These are phyloP conservation scores for Argyra leucocephala DNA, from an alignment of 2,888 invertebrate species.

Conservation along the genomic window DNA sequence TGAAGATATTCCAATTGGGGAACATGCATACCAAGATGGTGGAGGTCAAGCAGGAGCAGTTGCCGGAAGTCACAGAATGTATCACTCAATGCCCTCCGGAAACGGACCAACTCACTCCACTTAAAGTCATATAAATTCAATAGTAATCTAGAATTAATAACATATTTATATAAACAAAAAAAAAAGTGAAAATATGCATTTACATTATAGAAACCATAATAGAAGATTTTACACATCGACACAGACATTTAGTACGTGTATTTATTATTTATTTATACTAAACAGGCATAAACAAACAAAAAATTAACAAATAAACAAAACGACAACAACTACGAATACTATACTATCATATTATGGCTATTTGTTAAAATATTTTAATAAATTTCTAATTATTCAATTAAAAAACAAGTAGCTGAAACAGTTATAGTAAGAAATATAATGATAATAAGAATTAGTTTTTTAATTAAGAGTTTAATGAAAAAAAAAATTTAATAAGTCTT, in stretches of 20 bases:
- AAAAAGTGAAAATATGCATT: neutral
- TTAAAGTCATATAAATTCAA: constrained; percentile 15
- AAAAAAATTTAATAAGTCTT: neutral
- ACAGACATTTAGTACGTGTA: constrained; percentile 6
- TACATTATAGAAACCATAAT: constrained; percentile 4
- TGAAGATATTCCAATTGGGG: constrained; percentile 20
- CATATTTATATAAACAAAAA: neutral
- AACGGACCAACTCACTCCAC: constrained; percentile 24
- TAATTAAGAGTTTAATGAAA: neutral
- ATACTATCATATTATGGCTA: constrained; percentile 3
- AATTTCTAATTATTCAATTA: constrained; percentile 3
- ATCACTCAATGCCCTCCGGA: constrained; percentile 20
- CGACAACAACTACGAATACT: constrained; percentile 1
- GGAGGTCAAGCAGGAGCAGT: constrained; percentile 16
- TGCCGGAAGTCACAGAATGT: constrained; percentile 17
- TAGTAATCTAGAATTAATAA: neutral
- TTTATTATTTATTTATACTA: constrained; percentile 3
- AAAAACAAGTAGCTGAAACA: constrained; percentile 1
- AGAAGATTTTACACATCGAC: constrained; percentile 4
- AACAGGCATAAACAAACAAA: neutral
- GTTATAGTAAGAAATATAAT: neutral
- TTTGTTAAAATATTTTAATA: constrained; percentile 4
- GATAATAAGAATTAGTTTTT: neutral
- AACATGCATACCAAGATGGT: constrained; percentile 21
- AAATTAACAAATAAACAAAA: neutral